Conservation (phyloP, 2,888 invertebrate genomes). For the Dolichomitus sp. region DNA sequence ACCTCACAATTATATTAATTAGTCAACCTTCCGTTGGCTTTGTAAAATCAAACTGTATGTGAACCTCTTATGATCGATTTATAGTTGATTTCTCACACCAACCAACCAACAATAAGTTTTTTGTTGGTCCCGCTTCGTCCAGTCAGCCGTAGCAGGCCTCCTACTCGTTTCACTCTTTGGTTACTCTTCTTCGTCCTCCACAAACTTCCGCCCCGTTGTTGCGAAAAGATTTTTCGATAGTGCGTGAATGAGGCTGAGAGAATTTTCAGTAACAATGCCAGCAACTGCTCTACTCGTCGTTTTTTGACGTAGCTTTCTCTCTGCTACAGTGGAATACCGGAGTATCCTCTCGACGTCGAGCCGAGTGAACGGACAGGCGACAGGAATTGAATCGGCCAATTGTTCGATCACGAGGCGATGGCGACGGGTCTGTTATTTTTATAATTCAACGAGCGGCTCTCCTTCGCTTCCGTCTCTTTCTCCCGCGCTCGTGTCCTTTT, state of each 20-base stretch:
- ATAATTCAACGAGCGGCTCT: conserved; percentile 80
- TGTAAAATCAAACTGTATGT: neutral
- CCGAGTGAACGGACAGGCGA: conserved; percentile 61
- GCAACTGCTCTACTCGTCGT: conserved; percentile 18
- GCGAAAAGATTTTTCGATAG: conserved; percentile 60
- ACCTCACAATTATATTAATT: neutral
- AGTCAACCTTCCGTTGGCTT: neutral
- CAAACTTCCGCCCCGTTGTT: conserved; percentile 5
- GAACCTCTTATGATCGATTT: neutral
- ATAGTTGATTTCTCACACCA: too few relatives aligned
- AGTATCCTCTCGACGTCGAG: conserved; percentile 35
- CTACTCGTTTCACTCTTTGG: conserved; percentile 39
- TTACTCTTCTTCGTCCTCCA: conserved; percentile 34
- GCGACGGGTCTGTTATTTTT: conserved; percentile 82
- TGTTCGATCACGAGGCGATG: conserved; percentile 80
- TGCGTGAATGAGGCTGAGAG: conserved; percentile 48
- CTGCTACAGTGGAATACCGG: neutral
- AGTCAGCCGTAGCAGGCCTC: neutral
- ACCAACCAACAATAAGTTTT: neutral
- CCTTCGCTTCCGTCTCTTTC: conserved; percentile 69
- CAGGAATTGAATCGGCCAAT: conserved; percentile 81
- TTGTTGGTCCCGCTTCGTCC: neutral
- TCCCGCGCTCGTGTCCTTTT: conserved; percentile 62
- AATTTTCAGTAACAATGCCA: conserved; percentile 53
- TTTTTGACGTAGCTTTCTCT: conserved; percentile 36